Conservation (phyloP, 2,113 vertebrate species). For the Hemibagrus wyckioides region DNA sequence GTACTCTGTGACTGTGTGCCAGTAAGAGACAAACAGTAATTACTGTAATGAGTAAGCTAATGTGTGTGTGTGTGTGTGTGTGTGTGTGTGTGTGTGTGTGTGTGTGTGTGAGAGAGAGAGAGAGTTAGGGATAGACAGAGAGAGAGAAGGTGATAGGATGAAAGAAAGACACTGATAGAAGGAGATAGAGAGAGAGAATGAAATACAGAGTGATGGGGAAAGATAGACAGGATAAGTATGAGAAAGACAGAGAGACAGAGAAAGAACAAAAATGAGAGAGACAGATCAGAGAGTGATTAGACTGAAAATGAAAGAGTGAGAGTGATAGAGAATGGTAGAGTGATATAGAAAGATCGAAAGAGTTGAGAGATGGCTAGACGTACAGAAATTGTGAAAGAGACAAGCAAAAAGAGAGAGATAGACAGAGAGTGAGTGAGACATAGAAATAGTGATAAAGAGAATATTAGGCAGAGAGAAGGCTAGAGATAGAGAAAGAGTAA, state of each 20-base stretch:
- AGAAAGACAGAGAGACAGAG: not conserved
- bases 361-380: not conserved
- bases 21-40: slow-evolving; percentile 35
- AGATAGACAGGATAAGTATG: not conserved
- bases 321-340: not conserved
- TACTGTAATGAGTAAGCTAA: slow-evolving; percentile 2
- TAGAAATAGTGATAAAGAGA: not conserved
- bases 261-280: not conserved
- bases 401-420: not conserved
- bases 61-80: not conserved
- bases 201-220: not conserved
- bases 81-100: not conserved
- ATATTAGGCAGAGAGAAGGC: accelerated
- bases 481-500: not conserved
- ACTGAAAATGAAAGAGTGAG: not conserved
- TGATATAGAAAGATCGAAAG: not conserved
- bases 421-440: too few species aligned
- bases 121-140: not conserved
- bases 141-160: not conserved
- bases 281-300: not conserved
- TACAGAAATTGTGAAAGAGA: not conserved
- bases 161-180: not conserved
- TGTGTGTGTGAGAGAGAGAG: not conserved
- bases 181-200: not conserved
- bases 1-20: slow-evolving; percentile 4